phyloP scores from a whole-genome alignment of 1,140 invertebrate species.

The Arion vulgaris region DNA sequence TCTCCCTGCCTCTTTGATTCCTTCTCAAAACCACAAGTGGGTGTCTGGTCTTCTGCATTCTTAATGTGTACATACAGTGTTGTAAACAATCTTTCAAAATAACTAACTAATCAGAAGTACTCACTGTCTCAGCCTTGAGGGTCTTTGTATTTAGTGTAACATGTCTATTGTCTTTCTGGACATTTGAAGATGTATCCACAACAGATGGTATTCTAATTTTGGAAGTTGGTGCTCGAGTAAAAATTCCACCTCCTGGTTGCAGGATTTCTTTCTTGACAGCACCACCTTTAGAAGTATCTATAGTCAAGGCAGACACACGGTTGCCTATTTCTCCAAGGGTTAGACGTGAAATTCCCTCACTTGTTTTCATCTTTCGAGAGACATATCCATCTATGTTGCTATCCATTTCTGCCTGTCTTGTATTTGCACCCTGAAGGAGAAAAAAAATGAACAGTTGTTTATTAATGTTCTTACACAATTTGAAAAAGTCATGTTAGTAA shows the following conservation, averaged over 20 bases:
- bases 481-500: neutral
- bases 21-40: too few species aligned
- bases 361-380: neutral
- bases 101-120: too few species aligned
- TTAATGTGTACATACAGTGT: too few species aligned
- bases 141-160: neutral
- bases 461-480: neutral
- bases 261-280: slow-evolving; percentile 66
- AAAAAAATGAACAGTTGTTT: neutral
- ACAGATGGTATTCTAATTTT: neutral
- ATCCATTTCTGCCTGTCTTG: neutral
- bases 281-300: slow-evolving; percentile 49
- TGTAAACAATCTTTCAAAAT: too few species aligned
- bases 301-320: slow-evolving; percentile 65
- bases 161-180: neutral
- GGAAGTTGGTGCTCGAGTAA: neutral
- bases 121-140: neutral
- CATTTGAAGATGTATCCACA: neutral
- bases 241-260: slow-evolving; percentile 39
- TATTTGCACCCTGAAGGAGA: neutral
- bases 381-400: neutral
- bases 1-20: too few species aligned
- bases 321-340: slow-evolving; percentile 69
- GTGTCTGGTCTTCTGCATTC: too few species aligned
- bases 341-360: slow-evolving; percentile 28